Percentiles rank a stretch among this genome's conserved stretches.
Conservation (phyloP, 2,113 vertebrate species). For the Nymphicus hollandicus region DNA sequence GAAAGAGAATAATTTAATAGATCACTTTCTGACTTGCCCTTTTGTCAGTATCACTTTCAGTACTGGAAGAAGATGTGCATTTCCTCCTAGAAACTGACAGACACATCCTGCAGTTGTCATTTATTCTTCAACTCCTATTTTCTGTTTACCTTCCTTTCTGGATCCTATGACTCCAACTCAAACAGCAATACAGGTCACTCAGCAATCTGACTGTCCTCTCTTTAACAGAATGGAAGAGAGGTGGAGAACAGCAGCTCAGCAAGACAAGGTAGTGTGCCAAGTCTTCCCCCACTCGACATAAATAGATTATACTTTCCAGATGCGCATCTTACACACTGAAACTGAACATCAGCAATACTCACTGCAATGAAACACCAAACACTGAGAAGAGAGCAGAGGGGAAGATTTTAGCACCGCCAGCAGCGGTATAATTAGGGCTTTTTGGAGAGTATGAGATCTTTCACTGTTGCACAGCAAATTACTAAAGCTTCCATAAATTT, state of each 20-base stretch:
- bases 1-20: neutral
- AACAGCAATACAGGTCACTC: neutral
- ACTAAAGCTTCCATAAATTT: constrained; percentile 2
- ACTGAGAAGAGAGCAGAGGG: neutral
- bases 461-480: neutral
- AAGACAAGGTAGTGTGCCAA: neutral
- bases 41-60: constrained; percentile 17
- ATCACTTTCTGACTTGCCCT: neutral
- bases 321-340: constrained; percentile 28
- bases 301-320: constrained; percentile 61
- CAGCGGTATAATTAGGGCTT: neutral
- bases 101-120: neutral
- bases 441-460: neutral
- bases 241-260: neutral
- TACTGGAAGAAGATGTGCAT: neutral
- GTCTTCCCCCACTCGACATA: neutral
- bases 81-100: constrained; percentile 12
- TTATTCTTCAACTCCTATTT: constrained; percentile 42
- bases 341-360: neutral
- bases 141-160: constrained; percentile 25
- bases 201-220: neutral
- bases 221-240: neutral
- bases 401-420: constrained; percentile 9
- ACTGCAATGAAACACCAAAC: neutral
- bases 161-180: constrained; percentile 35